A percentile compares a stretch with the other conserved stretches of the same genome.
Evolutionary conservation across 2,797 vertebrate species (phyloP).

Genomic region (Alectoris magna): DNA sequence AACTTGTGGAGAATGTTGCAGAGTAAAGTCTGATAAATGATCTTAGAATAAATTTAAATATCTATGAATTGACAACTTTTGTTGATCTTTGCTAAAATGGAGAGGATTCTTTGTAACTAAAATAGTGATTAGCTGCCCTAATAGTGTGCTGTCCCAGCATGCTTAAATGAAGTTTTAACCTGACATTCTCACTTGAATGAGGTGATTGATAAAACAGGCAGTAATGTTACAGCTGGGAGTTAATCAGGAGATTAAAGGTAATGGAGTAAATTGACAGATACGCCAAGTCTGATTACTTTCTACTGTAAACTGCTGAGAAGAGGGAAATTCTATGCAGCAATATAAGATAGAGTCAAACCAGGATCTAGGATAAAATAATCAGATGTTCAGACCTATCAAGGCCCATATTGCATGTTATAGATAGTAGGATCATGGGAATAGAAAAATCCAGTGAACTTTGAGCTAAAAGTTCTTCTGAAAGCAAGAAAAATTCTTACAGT

Average conservation of each 20-base stretch:
- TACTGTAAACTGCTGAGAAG: neutral
- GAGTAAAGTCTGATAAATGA: neutral
- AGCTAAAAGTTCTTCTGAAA: neutral
- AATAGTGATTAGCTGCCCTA: neutral
- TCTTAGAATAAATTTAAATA: conserved; percentile 23
- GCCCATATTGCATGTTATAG: neutral
- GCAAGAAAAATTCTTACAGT: neutral
- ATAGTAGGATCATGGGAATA: neutral
- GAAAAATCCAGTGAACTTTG: neutral
- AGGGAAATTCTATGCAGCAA: neutral
- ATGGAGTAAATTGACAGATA: neutral
- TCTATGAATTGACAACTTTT: neutral
- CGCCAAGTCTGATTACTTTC: neutral
- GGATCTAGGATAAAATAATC: neutral
- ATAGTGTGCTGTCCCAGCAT: neutral
- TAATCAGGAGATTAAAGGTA: neutral
- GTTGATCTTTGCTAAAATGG: neutral
- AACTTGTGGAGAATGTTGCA: neutral
- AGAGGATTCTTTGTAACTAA: neutral
- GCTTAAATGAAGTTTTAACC: conserved; percentile 19
- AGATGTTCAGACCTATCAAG: neutral
- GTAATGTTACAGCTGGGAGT: neutral
- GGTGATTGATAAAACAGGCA: neutral
- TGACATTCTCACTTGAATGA: neutral
- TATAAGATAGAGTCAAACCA: neutral